Percentiles rank a stretch among this genome's conserved stretches.
phyloP scores from a whole-genome alignment of 2,888 invertebrate genomes.

The Lithophane ornitopus region DNA sequence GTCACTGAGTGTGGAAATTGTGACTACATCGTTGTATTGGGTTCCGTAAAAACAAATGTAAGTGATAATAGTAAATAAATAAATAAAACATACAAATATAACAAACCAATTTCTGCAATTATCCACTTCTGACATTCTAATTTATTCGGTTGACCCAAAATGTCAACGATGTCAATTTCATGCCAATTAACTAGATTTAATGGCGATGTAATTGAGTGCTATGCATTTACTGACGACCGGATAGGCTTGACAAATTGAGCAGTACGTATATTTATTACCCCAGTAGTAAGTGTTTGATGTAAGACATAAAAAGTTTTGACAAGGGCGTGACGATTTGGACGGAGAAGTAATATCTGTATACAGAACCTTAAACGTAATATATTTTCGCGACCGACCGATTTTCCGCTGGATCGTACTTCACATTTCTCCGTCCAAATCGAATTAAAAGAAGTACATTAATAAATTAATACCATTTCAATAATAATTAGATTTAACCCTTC shows the following conservation, averaged over 20 bases:
- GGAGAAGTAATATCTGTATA: too few relatives aligned
- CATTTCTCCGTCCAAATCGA: too few relatives aligned
- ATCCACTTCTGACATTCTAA: conserved; percentile 55
- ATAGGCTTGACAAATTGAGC: conserved; percentile 17
- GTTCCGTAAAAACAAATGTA: too few relatives aligned
- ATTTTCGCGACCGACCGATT: too few relatives aligned
- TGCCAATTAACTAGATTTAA: conserved; percentile 38
- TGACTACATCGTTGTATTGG: too few relatives aligned
- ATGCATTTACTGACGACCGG: conserved; percentile 41
- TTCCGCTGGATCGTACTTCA: too few relatives aligned
- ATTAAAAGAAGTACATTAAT: neutral
- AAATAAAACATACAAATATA: neutral
- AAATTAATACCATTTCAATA: too few relatives aligned
- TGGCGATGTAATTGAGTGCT: conserved; percentile 44
- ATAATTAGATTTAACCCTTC: conserved; percentile 8
- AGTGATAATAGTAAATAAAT: too few relatives aligned
- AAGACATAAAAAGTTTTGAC: neutral
- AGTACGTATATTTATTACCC: conserved; percentile 7
- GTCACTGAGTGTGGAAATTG: too few relatives aligned
- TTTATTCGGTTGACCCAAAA: conserved; percentile 58
- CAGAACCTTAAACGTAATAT: too few relatives aligned
- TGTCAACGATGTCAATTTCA: conserved; percentile 57
- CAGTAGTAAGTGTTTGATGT: neutral
- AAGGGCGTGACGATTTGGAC: neutral
- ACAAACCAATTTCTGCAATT: conserved; percentile 16